Base-by-base conservation (phyloP, 2,797 vertebrate genomes). In the Rhabdophis nuchalis region DNA sequence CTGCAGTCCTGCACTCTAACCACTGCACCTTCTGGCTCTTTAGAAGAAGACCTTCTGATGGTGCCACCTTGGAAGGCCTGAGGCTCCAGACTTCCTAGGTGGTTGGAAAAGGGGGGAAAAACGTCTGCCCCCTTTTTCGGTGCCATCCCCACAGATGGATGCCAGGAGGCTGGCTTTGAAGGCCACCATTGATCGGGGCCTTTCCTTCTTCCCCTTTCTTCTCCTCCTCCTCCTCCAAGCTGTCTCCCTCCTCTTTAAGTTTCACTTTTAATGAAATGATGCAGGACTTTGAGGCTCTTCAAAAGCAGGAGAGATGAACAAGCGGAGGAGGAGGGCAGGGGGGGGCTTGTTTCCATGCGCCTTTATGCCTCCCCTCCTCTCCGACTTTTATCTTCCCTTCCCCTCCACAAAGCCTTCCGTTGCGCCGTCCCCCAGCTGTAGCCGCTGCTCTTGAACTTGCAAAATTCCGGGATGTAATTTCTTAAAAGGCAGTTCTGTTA, bases 191-290 rank as follows among this genome's bases (percentile, higher is more conserved):
- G 64, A 36, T 13, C 4, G 52, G 14, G 14, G 20, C 54, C 5
- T 3, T 29, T 8, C 53, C 36, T 90, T 36, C 23, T 85, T 3
- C 5, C 10, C 53, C 1, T 57, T 2, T 27, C 25, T 27, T 6
- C 29, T 32, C 61, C 5, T 32, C 64, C 64, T 64, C 29, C 61
- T 64, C 13, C 68, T 27, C 68, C 18, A 29, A 5, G 61, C 50
- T n/a, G 32, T 5, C 64, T 90, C 58, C 50, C 58, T 89, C 54
- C 91, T 90, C 46, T 54, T 53, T 20, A 68, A 89, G 85, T 68
- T 85, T 89, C 72, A 61, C 88, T 89, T 93, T 93, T 94, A 93
- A 93, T 93, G 93, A 92, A 95, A 46, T 60, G 36, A 2, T 41
- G 90, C 46, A 25, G 58, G 27, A 89, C 91, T 93, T 90, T 0